Conservation (phyloP, 2,113 vertebrate species). For the Oophaga pumilio region DNA sequence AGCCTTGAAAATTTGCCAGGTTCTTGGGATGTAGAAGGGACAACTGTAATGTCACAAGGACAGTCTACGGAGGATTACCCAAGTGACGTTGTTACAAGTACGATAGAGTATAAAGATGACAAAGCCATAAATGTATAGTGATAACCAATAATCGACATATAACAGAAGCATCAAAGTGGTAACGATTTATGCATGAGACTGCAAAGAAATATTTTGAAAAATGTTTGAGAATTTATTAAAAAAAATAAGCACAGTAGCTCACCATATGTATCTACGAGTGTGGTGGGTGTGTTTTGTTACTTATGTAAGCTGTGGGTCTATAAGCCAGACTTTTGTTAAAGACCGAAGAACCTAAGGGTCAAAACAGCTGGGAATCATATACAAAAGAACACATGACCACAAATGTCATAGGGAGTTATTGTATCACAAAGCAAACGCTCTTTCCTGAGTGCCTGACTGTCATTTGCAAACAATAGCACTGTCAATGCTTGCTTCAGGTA, state of each 20-base stretch:
- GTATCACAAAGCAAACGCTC: slow-evolving; percentile 70
- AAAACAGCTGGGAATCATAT: slow-evolving; percentile 71
- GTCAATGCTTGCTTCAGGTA: slow-evolving; percentile 69
- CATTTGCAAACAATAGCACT: slow-evolving; percentile 70
- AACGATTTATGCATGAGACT: slow-evolving; percentile 62
- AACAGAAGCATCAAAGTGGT: slow-evolving; percentile 57
- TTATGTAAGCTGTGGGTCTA: slow-evolving; percentile 68
- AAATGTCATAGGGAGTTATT: slow-evolving; percentile 67
- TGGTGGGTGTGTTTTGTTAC: slow-evolving; percentile 65
- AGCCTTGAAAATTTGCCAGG: slow-evolving; percentile 79
- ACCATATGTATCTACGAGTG: slow-evolving; percentile 71
- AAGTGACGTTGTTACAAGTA: slow-evolving; percentile 68
- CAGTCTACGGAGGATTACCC: slow-evolving; percentile 69
- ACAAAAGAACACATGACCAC: slow-evolving; percentile 64
- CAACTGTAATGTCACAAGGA: slow-evolving; percentile 51
- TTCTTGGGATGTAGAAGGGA: slow-evolving; percentile 71
- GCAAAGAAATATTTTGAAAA: slow-evolving; percentile 57
- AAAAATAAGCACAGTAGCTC: slow-evolving; percentile 55
- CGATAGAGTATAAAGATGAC: slow-evolving; percentile 69
- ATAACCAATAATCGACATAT: slow-evolving; percentile 42
- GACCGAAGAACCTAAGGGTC: slow-evolving; percentile 70
- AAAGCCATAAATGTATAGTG: slow-evolving; percentile 74
- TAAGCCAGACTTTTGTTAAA: slow-evolving; percentile 69
- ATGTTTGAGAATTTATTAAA: slow-evolving; percentile 56
- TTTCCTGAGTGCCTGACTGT: slow-evolving; percentile 68